Base-by-base conservation (phyloP, 2,113 vertebrate species). In the Eudyptes chrysolophus region DNA sequence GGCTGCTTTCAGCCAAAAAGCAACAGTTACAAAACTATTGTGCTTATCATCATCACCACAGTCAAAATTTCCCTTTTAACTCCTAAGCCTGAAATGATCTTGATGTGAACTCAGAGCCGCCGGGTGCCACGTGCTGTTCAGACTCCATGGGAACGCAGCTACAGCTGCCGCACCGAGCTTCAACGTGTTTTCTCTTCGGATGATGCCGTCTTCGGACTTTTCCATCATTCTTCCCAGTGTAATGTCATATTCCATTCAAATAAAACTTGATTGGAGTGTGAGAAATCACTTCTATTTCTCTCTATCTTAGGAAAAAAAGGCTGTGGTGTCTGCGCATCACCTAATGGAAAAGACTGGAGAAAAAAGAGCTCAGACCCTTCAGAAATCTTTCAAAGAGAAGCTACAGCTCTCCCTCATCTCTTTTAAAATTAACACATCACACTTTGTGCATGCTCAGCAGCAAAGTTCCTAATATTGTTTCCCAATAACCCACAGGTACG, bases 41-140 rank as follows among this genome's bases (percentile, higher is more conserved):
- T 51, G 30, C 16, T 81, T 51, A 36, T 26, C 66, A 38, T 4
- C 66, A 38, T 4, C 48, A 46, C 11, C 36, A 7, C 17, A 58
- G 70, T 11, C 32, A 72, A 75, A 87, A 44, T 7, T 21, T 57
- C 40, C n/a, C 34, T 68, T 78, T 62, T n/a, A 74, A 22, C 32
- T 75, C 34, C 51, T 14, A 7, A 48, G 77, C 77, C 27, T 76
- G 68, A 22, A 65, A 12, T 44, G 75, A 36, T 57, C 54, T 48
- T 19, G 65, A 27, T 42, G 86, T 42, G 21, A 9, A n/a, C 1
- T 1, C 1, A 3, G 58, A 36, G 60, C 48, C 58, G 64, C 9
- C 0, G 0, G 30, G 12, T 48, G n/a, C n/a, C 36, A 4, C 0
- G 0, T 34, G 0, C 32, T 16, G 27, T 27, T 82, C 61, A 24